phyloP scores from a whole-genome alignment of 2,888 invertebrate genomes.

The Suillia variegata region DNA sequence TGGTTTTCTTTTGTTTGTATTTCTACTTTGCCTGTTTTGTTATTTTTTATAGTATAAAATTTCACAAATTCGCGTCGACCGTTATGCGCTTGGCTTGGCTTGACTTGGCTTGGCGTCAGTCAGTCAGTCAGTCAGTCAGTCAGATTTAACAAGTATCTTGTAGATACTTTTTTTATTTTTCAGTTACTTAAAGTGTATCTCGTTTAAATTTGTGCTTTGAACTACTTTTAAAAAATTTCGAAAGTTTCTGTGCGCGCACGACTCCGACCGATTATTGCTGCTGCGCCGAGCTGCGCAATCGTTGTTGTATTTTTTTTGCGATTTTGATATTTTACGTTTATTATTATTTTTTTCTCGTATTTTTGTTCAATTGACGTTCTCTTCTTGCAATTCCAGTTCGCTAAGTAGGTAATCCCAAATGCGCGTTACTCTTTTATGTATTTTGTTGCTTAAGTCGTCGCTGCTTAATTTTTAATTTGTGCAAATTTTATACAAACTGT shows the following conservation, averaged over 20 bases:
- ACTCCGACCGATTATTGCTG: too few relatives aligned
- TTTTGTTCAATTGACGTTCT: constrained; percentile 1
- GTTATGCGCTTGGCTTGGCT: constrained; percentile 27
- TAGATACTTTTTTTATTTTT: constrained; percentile 7
- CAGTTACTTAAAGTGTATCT: constrained; percentile 26
- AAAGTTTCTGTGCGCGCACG: too few relatives aligned
- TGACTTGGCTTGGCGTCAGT: too few relatives aligned
- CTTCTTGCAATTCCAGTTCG: constrained; percentile 46
- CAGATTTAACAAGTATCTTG: constrained; percentile 9
- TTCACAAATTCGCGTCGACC: constrained; percentile 16
- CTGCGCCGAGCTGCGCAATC: constrained; percentile 25
- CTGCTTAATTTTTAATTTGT: constrained; percentile 32
- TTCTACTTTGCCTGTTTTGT: constrained; percentile 12
- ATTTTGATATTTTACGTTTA: constrained; percentile 19
- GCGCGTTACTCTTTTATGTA: too few relatives aligned
- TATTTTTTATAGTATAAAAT: constrained; percentile 11
- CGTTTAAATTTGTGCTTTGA: constrained; percentile 37
- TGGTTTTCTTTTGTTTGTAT: constrained; percentile 4
- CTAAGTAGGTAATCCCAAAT: constrained; percentile 23
- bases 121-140: too few relatives aligned
- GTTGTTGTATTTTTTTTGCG: constrained; percentile 7
- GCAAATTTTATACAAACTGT: not conserved
- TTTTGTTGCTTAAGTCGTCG: too few relatives aligned
- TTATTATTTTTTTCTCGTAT: constrained; percentile 12
- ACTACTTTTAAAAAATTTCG: constrained; percentile 51